Evolutionary conservation across 2,888 invertebrate genomes (phyloP).

Genomic region (Drosophila lutescens): DNA sequence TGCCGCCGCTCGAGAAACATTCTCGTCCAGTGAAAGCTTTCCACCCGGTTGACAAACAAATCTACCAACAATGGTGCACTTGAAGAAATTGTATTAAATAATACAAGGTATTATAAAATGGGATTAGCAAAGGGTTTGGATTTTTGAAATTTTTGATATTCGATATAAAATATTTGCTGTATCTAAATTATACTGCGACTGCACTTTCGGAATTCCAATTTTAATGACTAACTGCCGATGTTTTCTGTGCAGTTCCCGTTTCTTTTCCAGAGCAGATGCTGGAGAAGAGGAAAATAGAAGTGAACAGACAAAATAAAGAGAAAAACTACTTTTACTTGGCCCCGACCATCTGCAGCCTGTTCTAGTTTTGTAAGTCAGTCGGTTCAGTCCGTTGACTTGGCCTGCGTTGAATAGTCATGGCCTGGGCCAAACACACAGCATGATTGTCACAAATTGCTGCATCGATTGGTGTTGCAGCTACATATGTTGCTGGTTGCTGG

Average conservation of each 20-base stretch:
- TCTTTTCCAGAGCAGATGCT: constrained; percentile 37
- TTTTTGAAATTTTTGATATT: neutral
- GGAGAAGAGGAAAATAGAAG: constrained; percentile 20
- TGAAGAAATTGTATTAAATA: neutral
- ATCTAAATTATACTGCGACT: too few species aligned
- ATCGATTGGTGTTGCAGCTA: constrained; percentile 44
- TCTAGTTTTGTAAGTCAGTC: constrained; percentile 52
- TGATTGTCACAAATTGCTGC: constrained; percentile 76
- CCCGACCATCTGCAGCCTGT: constrained; percentile 39
- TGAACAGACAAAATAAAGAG: constrained; percentile 15
- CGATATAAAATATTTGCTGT: too few species aligned
- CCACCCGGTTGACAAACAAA: constrained; percentile 56
- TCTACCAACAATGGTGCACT: constrained; percentile 19
- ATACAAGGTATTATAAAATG: neutral
- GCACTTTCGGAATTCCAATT: too few species aligned
- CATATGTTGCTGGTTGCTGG: constrained; percentile 18
- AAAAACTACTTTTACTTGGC: constrained; percentile 61
- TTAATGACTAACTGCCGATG: too few species aligned
- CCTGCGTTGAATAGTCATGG: constrained; percentile 29
- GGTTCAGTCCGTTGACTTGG: constrained; percentile 26
- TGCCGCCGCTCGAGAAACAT: constrained; percentile 51
- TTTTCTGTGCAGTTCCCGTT: constrained; percentile 17
- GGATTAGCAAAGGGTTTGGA: neutral
- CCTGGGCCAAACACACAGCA: constrained; percentile 48
- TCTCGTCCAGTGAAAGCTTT: constrained; percentile 71